phyloP scores from a whole-genome alignment of 2,888 invertebrate species.

The Drosophila buzzatii region DNA sequence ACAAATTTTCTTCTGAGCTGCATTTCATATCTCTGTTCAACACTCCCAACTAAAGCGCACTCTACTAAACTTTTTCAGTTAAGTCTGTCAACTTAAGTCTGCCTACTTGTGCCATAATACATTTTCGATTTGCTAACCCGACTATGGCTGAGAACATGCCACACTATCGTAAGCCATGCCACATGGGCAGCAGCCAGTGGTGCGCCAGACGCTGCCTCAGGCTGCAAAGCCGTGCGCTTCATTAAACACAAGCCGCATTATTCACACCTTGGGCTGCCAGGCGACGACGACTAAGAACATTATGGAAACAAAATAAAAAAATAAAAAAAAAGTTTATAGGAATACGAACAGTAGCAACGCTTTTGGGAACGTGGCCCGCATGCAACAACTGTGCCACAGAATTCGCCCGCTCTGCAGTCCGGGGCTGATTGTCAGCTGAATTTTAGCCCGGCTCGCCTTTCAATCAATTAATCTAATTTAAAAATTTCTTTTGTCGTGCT shows the following conservation, averaged over 20 bases:
- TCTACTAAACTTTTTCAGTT: neutral
- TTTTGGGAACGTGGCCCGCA: conserved; percentile 61
- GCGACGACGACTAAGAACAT: conserved; percentile 57
- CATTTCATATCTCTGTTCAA: neutral
- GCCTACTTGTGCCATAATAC: neutral
- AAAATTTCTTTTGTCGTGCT: conserved; percentile 76
- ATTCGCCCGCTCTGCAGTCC: conserved; percentile 18
- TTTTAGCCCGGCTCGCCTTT: conserved; percentile 62
- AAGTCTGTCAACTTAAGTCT: neutral
- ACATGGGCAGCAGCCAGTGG: conserved; percentile 11
- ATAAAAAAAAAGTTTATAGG: neutral
- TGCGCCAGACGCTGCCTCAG: conserved; percentile 13
- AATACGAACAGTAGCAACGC: conserved; percentile 9
- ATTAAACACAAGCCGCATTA: conserved; percentile 82
- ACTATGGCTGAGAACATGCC: neutral
- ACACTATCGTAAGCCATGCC: neutral
- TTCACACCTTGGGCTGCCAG: conserved; percentile 77
- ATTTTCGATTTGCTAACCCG: neutral
- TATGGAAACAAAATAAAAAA: conserved; percentile 28
- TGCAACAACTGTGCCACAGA: conserved; percentile 69
- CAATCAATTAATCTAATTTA: conserved; percentile 85
- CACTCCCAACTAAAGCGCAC: neutral
- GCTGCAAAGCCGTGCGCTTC: conserved; percentile 69
- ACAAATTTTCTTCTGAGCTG: too few species aligned
- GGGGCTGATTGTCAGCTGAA: conserved; percentile 41